Conservation (phyloP, 2,797 vertebrate species). For the Cirrhinus molitorella region DNA sequence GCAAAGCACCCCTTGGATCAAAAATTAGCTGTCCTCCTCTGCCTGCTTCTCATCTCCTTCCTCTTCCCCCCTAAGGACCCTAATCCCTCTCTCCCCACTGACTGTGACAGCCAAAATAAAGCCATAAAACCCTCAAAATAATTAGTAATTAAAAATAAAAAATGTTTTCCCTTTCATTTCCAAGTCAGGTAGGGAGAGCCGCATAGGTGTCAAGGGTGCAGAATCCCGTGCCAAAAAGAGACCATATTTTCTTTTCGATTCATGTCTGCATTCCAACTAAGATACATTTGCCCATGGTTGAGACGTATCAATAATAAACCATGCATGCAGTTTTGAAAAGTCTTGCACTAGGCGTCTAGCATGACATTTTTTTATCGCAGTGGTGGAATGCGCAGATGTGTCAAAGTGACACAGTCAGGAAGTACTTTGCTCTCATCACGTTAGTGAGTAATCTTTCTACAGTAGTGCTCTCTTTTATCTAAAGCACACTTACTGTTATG, state of each 20-base stretch:
- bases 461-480: slow-evolving; percentile 53
- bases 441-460: slow-evolving; percentile 71
- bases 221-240: slow-evolving; percentile 57
- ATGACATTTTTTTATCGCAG: slow-evolving; percentile 55
- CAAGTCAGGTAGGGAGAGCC: slow-evolving; percentile 62
- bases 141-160: slow-evolving; percentile 82
- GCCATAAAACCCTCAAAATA: slow-evolving; percentile 82
- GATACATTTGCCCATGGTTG: slow-evolving; percentile 59
- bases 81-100: slow-evolving; percentile 78
- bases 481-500: slow-evolving; percentile 50
- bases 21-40: slow-evolving; percentile 90
- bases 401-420: slow-evolving; percentile 59
- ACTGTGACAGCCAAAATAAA: slow-evolving; percentile 87
- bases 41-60: slow-evolving; percentile 77
- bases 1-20: slow-evolving; percentile 85
- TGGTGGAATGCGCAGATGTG: slow-evolving; percentile 57
- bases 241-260: slow-evolving; percentile 54
- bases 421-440: slow-evolving; percentile 59
- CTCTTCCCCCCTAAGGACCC: slow-evolving; percentile 72
- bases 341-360: slow-evolving; percentile 61
- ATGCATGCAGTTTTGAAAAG: slow-evolving; percentile 44
- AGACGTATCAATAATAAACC: slow-evolving; percentile 66
- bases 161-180: slow-evolving; percentile 67
- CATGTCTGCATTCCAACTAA: slow-evolving; percentile 62
- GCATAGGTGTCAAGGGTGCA: slow-evolving; percentile 69